phyloP scores from a whole-genome alignment of 2,888 invertebrate species.

The Timandra comae region DNA sequence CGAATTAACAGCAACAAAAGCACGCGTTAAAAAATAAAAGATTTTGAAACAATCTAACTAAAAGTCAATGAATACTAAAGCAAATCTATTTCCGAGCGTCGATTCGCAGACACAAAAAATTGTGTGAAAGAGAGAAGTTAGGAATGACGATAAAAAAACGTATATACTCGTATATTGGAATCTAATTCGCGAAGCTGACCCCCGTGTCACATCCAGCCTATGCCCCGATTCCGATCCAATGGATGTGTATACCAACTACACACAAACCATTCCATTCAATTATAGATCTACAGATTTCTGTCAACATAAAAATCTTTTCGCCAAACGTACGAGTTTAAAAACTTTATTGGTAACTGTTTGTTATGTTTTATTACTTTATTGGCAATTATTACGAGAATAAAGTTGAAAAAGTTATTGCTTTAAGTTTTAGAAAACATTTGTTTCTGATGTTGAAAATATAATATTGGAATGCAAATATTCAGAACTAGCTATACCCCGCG shows the following conservation, averaged over 20 bases:
- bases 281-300: neutral
- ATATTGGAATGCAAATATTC: too few relatives aligned
- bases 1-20: constrained; percentile 1
- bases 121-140: constrained; percentile 27
- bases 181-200: constrained; percentile 34
- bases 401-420: too few relatives aligned
- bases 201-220: constrained; percentile 30
- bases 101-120: constrained; percentile 36
- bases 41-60: constrained; percentile 10
- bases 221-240: constrained; percentile 24
- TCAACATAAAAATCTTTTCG: too few relatives aligned
- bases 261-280: constrained; percentile 14
- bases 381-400: too few relatives aligned
- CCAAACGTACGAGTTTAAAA: too few relatives aligned
- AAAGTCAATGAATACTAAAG: constrained; percentile 20
- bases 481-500: too few relatives aligned
- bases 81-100: constrained; percentile 24
- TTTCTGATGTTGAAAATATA: too few relatives aligned
- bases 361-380: too few relatives aligned
- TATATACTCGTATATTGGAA: constrained; percentile 9
- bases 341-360: too few relatives aligned
- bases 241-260: neutral
- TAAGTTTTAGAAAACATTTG: too few relatives aligned
- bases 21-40: constrained; percentile 5
- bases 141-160: constrained; percentile 29